A percentile compares a stretch with the other conserved stretches of the same genome.
These are phyloP conservation scores for Meghimatium bilineatum DNA, from an alignment of 2,888 invertebrate genomes.

Conservation along the genomic window DNA sequence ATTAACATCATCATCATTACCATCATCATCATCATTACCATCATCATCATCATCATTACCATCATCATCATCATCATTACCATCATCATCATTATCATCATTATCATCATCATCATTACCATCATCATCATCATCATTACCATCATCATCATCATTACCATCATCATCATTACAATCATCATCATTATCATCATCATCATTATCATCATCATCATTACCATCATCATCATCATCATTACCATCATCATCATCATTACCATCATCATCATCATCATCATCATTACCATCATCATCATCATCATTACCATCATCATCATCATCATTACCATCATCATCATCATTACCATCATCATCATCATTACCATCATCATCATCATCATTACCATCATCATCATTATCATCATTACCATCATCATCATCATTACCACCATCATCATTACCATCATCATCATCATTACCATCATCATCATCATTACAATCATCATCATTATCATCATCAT, in stretches of 20 bases:
- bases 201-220: background rate
- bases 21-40: slow-evolving; percentile 62
- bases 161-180: background rate
- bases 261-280: background rate
- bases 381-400: background rate
- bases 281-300: background rate
- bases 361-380: background rate
- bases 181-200: background rate
- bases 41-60: slow-evolving; percentile 51
- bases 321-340: background rate
- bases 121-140: slow-evolving; percentile 59
- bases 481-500: background rate
- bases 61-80: background rate
- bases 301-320: background rate
- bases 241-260: background rate
- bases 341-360: background rate
- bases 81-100: background rate
- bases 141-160: slow-evolving; percentile 56
- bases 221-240: background rate
- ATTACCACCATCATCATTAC: background rate
- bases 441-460: background rate
- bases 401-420: background rate
- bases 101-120: background rate
- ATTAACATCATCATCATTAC: no score
- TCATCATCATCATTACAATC: background rate